A percentile compares a stretch with the other conserved stretches of the same genome.
Evolutionary conservation across 2,797 vertebrate species (phyloP).

Genomic region (Orientallactaga sibirica): DNA sequence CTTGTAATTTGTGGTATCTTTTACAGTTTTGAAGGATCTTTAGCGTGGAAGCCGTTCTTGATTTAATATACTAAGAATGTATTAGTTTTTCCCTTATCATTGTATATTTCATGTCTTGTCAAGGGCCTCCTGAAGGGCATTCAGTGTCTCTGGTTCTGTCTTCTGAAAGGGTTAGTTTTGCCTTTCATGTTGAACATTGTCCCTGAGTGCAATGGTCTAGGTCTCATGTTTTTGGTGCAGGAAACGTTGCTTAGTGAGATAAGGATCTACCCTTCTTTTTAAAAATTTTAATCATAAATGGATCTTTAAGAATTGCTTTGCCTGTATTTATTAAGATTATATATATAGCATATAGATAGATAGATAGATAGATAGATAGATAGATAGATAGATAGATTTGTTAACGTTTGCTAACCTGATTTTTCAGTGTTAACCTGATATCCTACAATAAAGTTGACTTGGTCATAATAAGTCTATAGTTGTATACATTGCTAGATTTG

Average conservation of each 20-base stretch:
- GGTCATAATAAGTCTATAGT: slow-evolving; percentile 3
- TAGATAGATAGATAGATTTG: background rate
- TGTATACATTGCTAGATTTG: background rate
- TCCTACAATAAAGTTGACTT: slow-evolving; percentile 21
- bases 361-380: background rate
- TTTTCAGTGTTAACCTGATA: slow-evolving; percentile 25
- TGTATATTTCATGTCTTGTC: slow-evolving; percentile 34
- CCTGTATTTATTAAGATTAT: background rate
- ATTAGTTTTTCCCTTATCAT: background rate
- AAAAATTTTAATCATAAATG: background rate
- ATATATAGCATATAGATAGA: too few relatives aligned
- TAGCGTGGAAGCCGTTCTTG: slow-evolving; percentile 35
- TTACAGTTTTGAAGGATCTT: slow-evolving; percentile 30
- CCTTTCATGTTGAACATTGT: slow-evolving; percentile 29
- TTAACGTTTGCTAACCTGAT: slow-evolving; percentile 40
- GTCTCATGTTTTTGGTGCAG: background rate
- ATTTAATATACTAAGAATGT: slow-evolving; percentile 34
- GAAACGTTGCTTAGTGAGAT: slow-evolving; percentile 4
- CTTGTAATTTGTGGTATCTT: slow-evolving; percentile 9
- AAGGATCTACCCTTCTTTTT: background rate
- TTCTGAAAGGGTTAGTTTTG: slow-evolving; percentile 44
- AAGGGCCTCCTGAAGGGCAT: background rate
- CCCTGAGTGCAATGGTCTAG: background rate
- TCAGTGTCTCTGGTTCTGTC: background rate
- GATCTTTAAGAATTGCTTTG: slow-evolving; percentile 18